Percentiles rank a stretch among this genome's conserved stretches.
phyloP scores from a whole-genome alignment of 2,113 vertebrate species.

The Kryptolebias marmoratus region DNA sequence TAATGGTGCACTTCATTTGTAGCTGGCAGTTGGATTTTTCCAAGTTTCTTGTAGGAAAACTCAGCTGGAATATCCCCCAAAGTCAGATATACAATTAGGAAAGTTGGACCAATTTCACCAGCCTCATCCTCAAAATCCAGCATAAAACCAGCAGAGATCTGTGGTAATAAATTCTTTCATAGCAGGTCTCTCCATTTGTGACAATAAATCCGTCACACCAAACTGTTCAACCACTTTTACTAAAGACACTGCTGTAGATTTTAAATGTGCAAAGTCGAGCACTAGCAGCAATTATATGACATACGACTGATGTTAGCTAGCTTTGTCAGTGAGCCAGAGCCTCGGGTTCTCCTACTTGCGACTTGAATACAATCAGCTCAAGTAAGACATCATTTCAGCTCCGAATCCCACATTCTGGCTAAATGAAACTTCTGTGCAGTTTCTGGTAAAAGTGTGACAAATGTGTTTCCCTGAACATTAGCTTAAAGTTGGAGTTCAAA shows the following conservation, averaged over 20 bases:
- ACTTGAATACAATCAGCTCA: not conserved
- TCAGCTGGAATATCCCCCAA: not conserved
- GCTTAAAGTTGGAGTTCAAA: no score
- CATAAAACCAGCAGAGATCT: not conserved
- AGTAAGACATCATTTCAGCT: not conserved
- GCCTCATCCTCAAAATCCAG: not conserved
- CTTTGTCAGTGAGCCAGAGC: not conserved
- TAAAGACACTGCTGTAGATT: no score
- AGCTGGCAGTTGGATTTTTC: not conserved
- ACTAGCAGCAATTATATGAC: no score
- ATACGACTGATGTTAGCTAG: not conserved
- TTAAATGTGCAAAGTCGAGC: no score
- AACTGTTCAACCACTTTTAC: no score
- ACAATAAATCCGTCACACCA: not conserved
- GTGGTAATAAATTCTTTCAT: not conserved
- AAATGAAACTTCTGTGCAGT: not conserved
- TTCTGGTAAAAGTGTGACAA: not conserved
- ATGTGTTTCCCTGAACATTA: not conserved
- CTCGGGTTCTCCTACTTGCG: not conserved
- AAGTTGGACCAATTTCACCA: not conserved
- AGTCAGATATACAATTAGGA: not conserved
- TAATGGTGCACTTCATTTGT: not conserved
- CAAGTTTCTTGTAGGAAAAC: not conserved
- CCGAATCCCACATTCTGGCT: not conserved
- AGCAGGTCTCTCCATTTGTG: not conserved